phyloP scores from a whole-genome alignment of 2,888 invertebrate genomes.

The Bembecia ichneumoniformis region DNA sequence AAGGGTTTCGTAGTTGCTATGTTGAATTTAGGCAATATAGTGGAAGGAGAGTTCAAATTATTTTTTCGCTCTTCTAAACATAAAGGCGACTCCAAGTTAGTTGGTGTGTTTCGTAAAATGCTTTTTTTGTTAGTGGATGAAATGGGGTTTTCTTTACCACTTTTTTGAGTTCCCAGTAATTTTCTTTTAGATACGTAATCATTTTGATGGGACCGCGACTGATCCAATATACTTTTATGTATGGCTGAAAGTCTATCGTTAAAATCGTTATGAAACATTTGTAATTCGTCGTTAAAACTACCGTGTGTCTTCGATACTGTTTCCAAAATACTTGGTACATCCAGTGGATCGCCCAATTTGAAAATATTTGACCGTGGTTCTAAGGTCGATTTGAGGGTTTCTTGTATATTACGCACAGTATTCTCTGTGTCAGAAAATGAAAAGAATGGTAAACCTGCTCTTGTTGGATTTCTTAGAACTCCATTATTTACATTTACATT shows the following conservation, averaged over 20 bases:
- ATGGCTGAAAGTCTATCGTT: constrained; percentile 21
- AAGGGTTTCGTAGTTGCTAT: not conserved
- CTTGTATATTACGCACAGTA: constrained; percentile 30
- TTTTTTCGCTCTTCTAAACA: no score
- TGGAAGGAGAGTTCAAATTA: not conserved
- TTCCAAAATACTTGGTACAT: constrained; percentile 26
- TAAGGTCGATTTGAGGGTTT: constrained; percentile 27
- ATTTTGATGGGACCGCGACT: constrained; percentile 2
- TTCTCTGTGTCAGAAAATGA: constrained; percentile 30
- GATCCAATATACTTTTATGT: not conserved
- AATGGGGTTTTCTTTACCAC: not conserved
- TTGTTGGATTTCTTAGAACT: not conserved
- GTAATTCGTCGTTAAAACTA: constrained; percentile 44
- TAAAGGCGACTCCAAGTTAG: not conserved
- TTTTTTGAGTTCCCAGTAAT: not conserved
- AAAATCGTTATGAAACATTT: constrained; percentile 41
- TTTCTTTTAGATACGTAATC: not conserved
- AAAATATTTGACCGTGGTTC: constrained; percentile 8
- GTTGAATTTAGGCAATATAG: not conserved
- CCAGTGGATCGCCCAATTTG: not conserved
- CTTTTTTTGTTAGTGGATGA: not conserved
- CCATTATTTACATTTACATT: not conserved
- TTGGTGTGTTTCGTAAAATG: not conserved
- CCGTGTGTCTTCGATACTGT: constrained; percentile 28
- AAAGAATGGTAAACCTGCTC: constrained; percentile 2